Evolutionary conservation across 2,113 vertebrate genomes (phyloP).

Genomic region (Camelus dromedarius): DNA sequence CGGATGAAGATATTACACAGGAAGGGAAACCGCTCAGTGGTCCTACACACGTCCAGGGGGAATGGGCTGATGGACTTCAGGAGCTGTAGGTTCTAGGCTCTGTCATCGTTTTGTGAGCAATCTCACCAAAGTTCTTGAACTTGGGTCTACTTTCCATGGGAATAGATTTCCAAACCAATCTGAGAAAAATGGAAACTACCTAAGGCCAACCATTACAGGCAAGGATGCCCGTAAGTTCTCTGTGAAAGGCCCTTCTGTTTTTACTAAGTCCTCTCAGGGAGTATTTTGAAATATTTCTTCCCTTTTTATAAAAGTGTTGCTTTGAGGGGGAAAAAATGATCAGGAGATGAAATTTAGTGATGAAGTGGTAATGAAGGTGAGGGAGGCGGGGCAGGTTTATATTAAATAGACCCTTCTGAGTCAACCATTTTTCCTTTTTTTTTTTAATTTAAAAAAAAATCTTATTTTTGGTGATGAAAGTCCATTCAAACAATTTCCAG

Average conservation of each 20-base stretch:
- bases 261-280: not conserved
- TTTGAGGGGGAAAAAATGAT: not conserved
- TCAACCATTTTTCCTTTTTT: not conserved
- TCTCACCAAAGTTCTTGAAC: not conserved
- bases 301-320: not conserved
- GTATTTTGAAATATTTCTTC: not conserved
- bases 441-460: not conserved
- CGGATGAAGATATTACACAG: accelerated
- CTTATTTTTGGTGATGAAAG: not conserved
- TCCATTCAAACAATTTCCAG: slow-evolving; percentile 1
- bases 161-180: not conserved
- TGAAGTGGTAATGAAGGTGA: not conserved
- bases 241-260: not conserved
- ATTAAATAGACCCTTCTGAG: not conserved
- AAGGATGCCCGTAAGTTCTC: not conserved
- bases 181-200: not conserved
- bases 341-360: not conserved
- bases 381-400: not conserved
- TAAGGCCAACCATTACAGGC: not conserved
- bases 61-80: not conserved
- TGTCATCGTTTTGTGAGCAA: too few relatives aligned
- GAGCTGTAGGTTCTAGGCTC: not conserved
- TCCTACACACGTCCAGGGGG: too few relatives aligned
- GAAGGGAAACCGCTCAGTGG: not conserved
- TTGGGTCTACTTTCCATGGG: not conserved